Evolutionary conservation across 2,113 vertebrate species (phyloP), one percentile per base, ranked within the genome.

Genomic region (Opisthocomus hoazin): DNA sequence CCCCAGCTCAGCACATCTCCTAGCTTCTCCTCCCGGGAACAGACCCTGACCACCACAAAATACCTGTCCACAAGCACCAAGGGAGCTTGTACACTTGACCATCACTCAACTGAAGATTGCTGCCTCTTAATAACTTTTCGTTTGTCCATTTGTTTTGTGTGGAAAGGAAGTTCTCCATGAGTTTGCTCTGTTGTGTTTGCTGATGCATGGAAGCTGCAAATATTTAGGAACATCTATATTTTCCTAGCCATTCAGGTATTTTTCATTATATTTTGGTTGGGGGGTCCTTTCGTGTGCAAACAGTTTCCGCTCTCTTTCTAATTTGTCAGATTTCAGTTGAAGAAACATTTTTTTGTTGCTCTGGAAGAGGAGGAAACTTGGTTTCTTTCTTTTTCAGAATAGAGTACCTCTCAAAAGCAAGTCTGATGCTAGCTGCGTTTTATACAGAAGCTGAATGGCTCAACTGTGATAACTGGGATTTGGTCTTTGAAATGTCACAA

Each of bases 11-110:
- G n/a, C 45, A n/a, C 43, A 9, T 77, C 63, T 86, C 36, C 66
- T n/a, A 27, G 17, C 43, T 86, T 43, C 34, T 82, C 16, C 54
- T 88, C 45, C 27, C 74, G 32, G 50, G 74, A 22, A 22, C 51
- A 2, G 1, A 3, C 58, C 75, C 84, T 61, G 81, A 64, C 34
- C 0, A 0, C 30, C 39, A 57, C 30, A 65, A 60, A 22, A 1
- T 41, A n/a, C 6, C 54, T 64, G 51, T 58, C 51, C 64, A 8
- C 23, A 43, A 7, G 32, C 34, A 46, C 61, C 30, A 48, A 85
- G 53, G n/a, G 37, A 85, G 21, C 14, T 80, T 90, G 13, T 37
- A 57, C 73, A 43, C 51, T 58, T 57, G 32, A 26, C 54, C 15
- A 12, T 48, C 58, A 53, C 32, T 51, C n/a, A 69, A 0, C 24